Evolutionary conservation across 2,113 vertebrate genomes (phyloP).

Genomic region (Ailuropoda melanoleuca): DNA sequence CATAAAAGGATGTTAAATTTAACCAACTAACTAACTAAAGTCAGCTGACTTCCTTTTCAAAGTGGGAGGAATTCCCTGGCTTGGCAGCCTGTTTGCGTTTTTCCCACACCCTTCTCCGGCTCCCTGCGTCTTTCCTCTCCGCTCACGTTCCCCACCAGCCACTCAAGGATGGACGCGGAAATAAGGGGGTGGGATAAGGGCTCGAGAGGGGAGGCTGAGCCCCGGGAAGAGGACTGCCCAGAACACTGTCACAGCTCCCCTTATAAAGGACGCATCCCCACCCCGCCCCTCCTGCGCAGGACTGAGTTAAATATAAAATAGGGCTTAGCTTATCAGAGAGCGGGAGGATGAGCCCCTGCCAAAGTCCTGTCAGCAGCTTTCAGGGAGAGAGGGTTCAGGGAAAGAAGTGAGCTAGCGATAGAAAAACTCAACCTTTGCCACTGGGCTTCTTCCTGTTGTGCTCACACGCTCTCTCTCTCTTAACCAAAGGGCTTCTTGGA

Average conservation of each 20-base stretch:
- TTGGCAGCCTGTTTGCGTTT: slow-evolving; percentile 37
- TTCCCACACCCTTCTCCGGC: slow-evolving; percentile 29
- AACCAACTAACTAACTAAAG: slow-evolving; percentile 23
- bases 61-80: background rate
- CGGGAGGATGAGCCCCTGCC: slow-evolving; percentile 77
- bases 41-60: slow-evolving; percentile 70
- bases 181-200: slow-evolving; percentile 45
- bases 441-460: background rate
- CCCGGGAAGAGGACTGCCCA: slow-evolving; percentile 8
- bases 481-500: slow-evolving; percentile 24
- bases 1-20: slow-evolving; percentile 65
- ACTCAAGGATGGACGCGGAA: slow-evolving; percentile 56
- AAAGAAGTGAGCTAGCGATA: slow-evolving; percentile 67
- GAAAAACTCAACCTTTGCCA: slow-evolving; percentile 78
- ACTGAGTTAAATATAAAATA: slow-evolving; percentile 91
- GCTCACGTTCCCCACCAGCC: background rate
- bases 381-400: slow-evolving; percentile 56
- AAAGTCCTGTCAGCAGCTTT: slow-evolving; percentile 85
- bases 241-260: slow-evolving; percentile 69
- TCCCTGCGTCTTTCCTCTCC: background rate
- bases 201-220: slow-evolving; percentile 59
- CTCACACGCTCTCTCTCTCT: background rate
- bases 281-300: slow-evolving; percentile 77
- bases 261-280: slow-evolving; percentile 77
- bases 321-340: slow-evolving; percentile 85